phyloP scores from a whole-genome alignment of 2,113 vertebrate species.

The Chinchilla lanigera region DNA sequence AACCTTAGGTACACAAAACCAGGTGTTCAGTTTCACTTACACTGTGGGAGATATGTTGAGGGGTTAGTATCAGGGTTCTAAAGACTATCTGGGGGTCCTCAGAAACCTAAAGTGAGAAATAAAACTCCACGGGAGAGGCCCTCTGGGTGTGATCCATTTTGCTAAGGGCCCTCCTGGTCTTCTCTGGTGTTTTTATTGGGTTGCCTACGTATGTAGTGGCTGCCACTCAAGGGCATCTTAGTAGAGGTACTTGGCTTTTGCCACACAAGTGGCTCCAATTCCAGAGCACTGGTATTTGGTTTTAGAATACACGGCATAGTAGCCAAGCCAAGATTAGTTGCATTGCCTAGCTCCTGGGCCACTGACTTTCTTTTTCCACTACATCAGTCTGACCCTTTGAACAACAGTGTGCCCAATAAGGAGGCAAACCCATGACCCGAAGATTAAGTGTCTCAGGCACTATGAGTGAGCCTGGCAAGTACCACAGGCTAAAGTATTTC shows the following conservation, averaged over 20 bases:
- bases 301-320: slow-evolving; percentile 67
- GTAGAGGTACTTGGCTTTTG: slow-evolving; percentile 38
- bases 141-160: neutral
- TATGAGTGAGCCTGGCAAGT: slow-evolving; percentile 21
- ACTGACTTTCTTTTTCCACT: slow-evolving; percentile 78
- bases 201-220: neutral
- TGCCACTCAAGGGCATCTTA: slow-evolving; percentile 50
- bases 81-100: neutral
- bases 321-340: slow-evolving; percentile 73
- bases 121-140: neutral
- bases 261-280: neutral
- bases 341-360: slow-evolving; percentile 48
- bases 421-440: slow-evolving; percentile 54
- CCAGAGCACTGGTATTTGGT: slow-evolving; percentile 65
- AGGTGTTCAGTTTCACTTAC: neutral
- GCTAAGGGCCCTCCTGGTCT: neutral
- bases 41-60: neutral
- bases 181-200: neutral
- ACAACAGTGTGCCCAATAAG: slow-evolving; percentile 45
- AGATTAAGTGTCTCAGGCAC: slow-evolving; percentile 68
- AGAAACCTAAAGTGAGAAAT: slow-evolving; percentile 32
- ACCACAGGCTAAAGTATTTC: neutral
- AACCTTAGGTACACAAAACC: neutral
- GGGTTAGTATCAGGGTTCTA: neutral
- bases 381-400: slow-evolving; percentile 73